These are phyloP conservation scores for Pollenia griseotomentosa DNA, from an alignment of 2,888 invertebrate species.

Conservation along the genomic window DNA sequence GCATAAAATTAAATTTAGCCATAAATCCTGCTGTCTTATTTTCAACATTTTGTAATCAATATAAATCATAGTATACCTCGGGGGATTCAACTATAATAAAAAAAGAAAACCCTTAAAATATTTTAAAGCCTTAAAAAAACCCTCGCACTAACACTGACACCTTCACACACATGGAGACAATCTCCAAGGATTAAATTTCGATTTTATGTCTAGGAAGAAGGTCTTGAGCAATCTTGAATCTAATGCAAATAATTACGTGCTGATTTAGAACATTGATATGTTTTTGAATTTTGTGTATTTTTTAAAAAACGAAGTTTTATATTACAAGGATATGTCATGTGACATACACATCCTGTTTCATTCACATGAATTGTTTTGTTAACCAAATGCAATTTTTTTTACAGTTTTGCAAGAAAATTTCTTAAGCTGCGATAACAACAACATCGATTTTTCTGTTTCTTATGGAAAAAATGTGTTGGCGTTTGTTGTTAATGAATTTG, in stretches of 20 bases:
- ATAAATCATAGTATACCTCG: constrained; percentile 41
- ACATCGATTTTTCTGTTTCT: constrained; percentile 39
- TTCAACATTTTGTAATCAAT: background rate
- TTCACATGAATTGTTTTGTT: background rate
- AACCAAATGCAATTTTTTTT: constrained; percentile 11
- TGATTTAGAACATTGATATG: constrained; percentile 66
- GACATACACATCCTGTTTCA: background rate
- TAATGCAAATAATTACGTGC: constrained; percentile 65
- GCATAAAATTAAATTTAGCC: no score
- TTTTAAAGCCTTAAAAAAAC: constrained; percentile 1
- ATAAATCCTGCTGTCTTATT: background rate
- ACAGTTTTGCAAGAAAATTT: background rate
- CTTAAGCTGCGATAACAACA: background rate
- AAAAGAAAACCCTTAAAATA: background rate
- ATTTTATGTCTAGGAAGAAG: background rate
- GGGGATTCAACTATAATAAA: background rate
- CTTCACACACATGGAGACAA: background rate
- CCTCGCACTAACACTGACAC: background rate
- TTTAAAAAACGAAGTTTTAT: constrained; percentile 52
- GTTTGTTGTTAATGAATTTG: constrained; percentile 15
- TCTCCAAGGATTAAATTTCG: constrained; percentile 51
- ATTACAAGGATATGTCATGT: constrained; percentile 54
- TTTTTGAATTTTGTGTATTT: constrained; percentile 10
- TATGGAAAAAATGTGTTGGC: background rate
- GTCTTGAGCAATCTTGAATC: constrained; percentile 21